Evolutionary conservation across 2,113 vertebrate genomes (phyloP), one percentile per base, ranked within the genome.

Genomic region (Grantiella picta): DNA sequence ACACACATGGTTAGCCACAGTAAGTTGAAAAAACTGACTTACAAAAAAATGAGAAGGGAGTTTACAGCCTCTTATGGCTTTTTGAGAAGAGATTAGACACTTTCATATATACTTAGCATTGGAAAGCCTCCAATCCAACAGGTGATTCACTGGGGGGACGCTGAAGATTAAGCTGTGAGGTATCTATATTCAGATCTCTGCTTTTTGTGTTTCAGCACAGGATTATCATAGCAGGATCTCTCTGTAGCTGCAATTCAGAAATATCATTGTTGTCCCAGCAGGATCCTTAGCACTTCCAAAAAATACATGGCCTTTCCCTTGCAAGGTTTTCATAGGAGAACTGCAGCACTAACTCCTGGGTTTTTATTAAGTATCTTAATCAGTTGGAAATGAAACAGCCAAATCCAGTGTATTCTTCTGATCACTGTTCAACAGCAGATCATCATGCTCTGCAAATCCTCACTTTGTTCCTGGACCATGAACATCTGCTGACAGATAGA

Each of bases 1-100:
- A 83, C 47, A 94, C 63, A 59, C 82, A 77, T 83, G 92, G 68
- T 86, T 95, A 94, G 87, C 70, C 82, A 66, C 42, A 90, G 18
- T 49, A 50, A 86, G 64, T 27, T 77, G 54, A 49, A 88, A 90
- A 76, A 78, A 64, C 15, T 60, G 13, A 40, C 38, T 93, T 92
- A n/a, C 4, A 63, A 76, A 86, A 77, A 91, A 83, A 59, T 6
- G 22, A 88, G 68, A 60, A 64, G 71, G 53, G 49, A 80, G 52
- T 80, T 90, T 75, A 21, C 52, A 92, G 44, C 18, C 66, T 91
- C 35, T 52, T 70, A 56, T 0, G 1, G 49, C 57, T 70, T 80
- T 88, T n/a, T 70, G 63, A 90, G 76, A 77, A 68, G 56, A 86
- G 80, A 56, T 84, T 68, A 92, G 86, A 68, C n/a, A 21, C 69